A percentile compares a stretch with the other conserved stretches of the same genome.
Conservation (phyloP, 2,113 vertebrate genomes). For the Uria aalge region DNA sequence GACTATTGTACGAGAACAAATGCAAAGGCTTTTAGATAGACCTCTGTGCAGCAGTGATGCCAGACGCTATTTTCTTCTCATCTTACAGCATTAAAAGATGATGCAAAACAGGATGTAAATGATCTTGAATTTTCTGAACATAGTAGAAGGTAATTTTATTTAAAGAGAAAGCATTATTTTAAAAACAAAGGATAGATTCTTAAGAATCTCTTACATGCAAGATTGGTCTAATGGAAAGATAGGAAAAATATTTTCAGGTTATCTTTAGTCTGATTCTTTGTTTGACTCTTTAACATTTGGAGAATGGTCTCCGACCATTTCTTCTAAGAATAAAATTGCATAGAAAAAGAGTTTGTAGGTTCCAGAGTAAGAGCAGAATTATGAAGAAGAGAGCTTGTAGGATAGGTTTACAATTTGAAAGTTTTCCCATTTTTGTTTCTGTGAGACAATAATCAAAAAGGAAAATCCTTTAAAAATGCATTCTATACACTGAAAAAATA, state of each 20-base stretch:
- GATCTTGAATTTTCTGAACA: slow-evolving; percentile 1
- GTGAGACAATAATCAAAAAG: neutral
- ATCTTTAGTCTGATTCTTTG: neutral
- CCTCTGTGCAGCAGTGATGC: slow-evolving; percentile 33
- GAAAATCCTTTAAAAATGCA: neutral
- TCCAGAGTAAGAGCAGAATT: neutral
- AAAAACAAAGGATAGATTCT: neutral
- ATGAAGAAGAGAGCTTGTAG: neutral
- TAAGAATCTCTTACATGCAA: neutral
- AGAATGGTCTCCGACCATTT: neutral
- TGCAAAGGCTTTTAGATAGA: slow-evolving; percentile 36
- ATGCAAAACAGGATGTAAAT: slow-evolving; percentile 38
- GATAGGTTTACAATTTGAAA: neutral
- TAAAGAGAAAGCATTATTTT: neutral
- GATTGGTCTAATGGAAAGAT: neutral
- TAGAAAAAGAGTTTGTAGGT: neutral
- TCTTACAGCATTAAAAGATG: slow-evolving; percentile 59
- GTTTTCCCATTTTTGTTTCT: neutral
- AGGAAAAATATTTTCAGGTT: neutral
- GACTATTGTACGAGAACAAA: slow-evolving; percentile 47
- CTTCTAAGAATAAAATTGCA: neutral
- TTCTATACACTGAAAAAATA: neutral
- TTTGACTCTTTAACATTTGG: neutral
- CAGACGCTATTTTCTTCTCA: slow-evolving; percentile 70
- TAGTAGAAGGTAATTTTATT: neutral